Evolutionary conservation across 1,140 invertebrate species (phyloP).

Genomic region (Leucophenga varia): DNA sequence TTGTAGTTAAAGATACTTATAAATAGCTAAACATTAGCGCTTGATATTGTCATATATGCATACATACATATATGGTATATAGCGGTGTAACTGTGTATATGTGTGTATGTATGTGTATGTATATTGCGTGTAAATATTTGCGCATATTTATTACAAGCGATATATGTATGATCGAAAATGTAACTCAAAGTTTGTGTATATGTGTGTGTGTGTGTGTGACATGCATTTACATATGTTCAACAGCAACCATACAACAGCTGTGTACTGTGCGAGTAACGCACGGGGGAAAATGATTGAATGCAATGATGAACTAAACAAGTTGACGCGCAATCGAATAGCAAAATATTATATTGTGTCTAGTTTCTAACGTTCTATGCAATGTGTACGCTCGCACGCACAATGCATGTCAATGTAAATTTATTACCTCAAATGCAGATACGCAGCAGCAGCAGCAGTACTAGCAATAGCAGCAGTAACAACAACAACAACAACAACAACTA

Average conservation of each 20-base stretch:
- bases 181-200: not conserved
- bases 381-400: conserved; percentile 22
- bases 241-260: conserved; percentile 21
- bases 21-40: no score
- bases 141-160: conserved; percentile 33
- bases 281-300: no score
- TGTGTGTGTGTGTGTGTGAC: no score
- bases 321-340: no score
- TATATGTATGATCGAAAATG: conserved; percentile 10
- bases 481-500: conserved; percentile 19
- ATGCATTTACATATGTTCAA: conserved; percentile 2
- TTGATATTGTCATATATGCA: no score
- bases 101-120: conserved; percentile 12
- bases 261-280: no score
- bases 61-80: conserved; percentile 17
- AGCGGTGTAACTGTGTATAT: conserved; percentile 5
- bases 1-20: no score
- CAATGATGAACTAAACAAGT: no score
- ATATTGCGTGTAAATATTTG: conserved; percentile 47
- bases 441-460: conserved; percentile 16
- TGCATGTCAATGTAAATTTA: conserved; percentile 36
- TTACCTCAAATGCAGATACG: conserved; percentile 35
- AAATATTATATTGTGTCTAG: no score
- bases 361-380: no score
- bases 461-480: conserved; percentile 20